phyloP scores from a whole-genome alignment of 1,140 invertebrate genomes.

The Pogonomyrmex californicus region DNA sequence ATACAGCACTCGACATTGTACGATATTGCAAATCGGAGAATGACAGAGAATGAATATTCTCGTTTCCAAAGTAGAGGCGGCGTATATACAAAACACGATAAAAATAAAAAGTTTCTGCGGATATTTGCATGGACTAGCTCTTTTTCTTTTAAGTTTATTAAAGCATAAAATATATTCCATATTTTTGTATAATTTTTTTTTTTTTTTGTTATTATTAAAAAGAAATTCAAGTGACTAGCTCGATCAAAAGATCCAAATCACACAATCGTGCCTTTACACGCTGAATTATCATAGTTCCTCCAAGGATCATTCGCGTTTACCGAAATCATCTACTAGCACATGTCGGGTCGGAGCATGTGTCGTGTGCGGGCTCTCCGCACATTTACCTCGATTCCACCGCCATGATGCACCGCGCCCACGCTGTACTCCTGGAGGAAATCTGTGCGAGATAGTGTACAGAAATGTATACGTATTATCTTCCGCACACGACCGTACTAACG shows the following conservation, averaged over 20 bases:
- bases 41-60: not conserved
- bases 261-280: no score
- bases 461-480: conserved; percentile 24
- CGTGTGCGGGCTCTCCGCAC: not conserved
- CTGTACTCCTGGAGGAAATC: not conserved
- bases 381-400: conserved; percentile 76
- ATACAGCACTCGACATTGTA: not conserved
- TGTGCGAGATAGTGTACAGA: not conserved
- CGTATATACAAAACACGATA: not conserved
- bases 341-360: not conserved
- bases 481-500: conserved; percentile 14
- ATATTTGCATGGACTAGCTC: not conserved
- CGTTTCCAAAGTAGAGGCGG: not conserved
- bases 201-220: not conserved
- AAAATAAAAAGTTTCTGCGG: not conserved
- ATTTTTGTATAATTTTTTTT: not conserved
- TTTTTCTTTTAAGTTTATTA: not conserved
- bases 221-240: not conserved
- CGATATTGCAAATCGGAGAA: not conserved
- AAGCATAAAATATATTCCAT: not conserved
- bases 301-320: not conserved
- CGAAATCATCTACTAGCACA: conserved; percentile 3
- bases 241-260: not conserved
- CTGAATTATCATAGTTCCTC: not conserved
- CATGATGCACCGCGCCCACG: conserved; percentile 67